Percentiles rank a stretch among this genome's conserved stretches.
These are phyloP conservation scores for Dendronephthya gigantea DNA, from an alignment of 64 coral and sea anemone species.

Conservation along the genomic window DNA sequence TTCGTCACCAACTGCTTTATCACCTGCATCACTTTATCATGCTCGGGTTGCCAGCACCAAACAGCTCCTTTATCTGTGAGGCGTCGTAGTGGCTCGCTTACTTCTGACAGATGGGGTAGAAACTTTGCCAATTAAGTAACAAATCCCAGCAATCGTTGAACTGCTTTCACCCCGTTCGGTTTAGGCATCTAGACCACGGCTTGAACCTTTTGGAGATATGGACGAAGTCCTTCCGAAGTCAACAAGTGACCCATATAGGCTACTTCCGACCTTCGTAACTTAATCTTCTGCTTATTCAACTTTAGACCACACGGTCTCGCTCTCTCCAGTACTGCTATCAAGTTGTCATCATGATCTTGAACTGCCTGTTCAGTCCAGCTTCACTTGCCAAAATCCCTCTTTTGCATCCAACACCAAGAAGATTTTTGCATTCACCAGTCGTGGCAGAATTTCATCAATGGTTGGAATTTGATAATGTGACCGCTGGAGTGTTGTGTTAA, in stretches of 20 bases:
- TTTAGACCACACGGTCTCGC: background rate
- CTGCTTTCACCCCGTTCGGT: background rate
- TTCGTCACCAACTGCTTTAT: background rate
- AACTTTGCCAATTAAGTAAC: slow-evolving; percentile 7
- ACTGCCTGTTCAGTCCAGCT: slow-evolving; percentile 1
- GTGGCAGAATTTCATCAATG: background rate
- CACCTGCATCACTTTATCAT: background rate
- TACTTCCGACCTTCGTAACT: background rate
- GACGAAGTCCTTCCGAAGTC: background rate
- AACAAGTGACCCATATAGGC: slow-evolving; percentile 17
- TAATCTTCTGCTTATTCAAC: background rate
- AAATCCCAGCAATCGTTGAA: background rate
- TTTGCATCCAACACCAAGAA: background rate
- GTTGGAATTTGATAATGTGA: background rate
- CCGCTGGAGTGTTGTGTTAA: background rate
- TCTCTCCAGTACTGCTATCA: background rate
- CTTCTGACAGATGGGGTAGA: background rate
- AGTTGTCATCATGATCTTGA: background rate
- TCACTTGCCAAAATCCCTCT: background rate
- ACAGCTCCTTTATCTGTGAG: background rate
- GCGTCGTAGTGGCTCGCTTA: background rate
- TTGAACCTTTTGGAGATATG: slow-evolving; percentile 8
- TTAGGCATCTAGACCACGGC: background rate
- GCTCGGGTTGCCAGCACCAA: background rate
- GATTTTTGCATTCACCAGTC: background rate